These are phyloP conservation scores for Prenolepis imparis DNA, from an alignment of 2,888 invertebrate genomes.

Conservation along the genomic window DNA sequence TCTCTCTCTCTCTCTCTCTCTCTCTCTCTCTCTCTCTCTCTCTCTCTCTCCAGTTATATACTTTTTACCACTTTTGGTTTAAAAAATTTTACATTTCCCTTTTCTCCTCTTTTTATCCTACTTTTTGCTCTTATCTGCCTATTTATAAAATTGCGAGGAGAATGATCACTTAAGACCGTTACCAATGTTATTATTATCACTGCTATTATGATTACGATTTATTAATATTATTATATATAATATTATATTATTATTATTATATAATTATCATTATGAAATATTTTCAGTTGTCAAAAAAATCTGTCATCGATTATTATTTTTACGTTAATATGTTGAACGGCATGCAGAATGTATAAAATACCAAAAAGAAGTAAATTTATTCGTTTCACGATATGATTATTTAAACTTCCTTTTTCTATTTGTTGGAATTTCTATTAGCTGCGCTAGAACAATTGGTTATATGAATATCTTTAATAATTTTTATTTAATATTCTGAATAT, in stretches of 20 bases:
- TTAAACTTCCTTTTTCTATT: constrained; percentile 58
- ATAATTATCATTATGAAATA: constrained; percentile 53
- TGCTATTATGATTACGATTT: constrained; percentile 75
- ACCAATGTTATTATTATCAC: constrained; percentile 83
- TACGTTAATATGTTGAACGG: constrained; percentile 56
- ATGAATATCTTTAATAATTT: constrained; percentile 73
- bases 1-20: constrained; percentile 82
- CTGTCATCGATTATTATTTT: constrained; percentile 51
- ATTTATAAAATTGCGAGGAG: constrained; percentile 67
- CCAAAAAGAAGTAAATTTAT: constrained; percentile 61
- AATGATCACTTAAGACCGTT: constrained; percentile 81
- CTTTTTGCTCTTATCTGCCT: constrained; percentile 60
- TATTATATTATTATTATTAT: constrained; percentile 65
- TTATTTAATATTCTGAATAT: constrained; percentile 76
- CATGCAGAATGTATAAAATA: constrained; percentile 53
- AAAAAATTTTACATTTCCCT: constrained; percentile 49
- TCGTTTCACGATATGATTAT: constrained; percentile 53
- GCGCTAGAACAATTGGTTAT: constrained; percentile 61
- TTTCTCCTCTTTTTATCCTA: constrained; percentile 60
- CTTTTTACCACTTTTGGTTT: constrained; percentile 70
- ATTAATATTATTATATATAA: constrained; percentile 77
- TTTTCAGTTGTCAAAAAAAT: constrained; percentile 46
- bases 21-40: constrained; percentile 82
- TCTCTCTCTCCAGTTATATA: constrained; percentile 81
- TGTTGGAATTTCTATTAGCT: constrained; percentile 54